These are phyloP conservation scores for Onychostoma macrolepis DNA, from an alignment of 2,113 vertebrate species.

Conservation along the genomic window DNA sequence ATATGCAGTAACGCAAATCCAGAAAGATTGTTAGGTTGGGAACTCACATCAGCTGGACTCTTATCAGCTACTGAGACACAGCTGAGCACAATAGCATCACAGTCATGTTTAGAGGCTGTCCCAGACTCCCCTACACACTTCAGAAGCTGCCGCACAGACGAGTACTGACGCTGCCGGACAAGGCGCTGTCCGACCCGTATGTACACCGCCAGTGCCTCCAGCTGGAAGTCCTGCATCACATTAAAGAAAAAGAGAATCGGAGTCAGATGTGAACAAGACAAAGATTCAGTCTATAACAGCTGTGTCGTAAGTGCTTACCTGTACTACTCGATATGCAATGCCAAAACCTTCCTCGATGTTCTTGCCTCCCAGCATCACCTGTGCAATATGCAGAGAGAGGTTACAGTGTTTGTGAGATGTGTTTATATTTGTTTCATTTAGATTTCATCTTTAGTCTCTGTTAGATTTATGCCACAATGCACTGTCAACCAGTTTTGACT, in stretches of 20 bases:
- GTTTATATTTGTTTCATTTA: not conserved
- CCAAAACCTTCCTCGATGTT: constrained; percentile 98
- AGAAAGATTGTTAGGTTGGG: not conserved
- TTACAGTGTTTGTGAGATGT: not conserved
- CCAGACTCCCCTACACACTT: constrained; percentile 96
- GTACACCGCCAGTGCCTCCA: constrained; percentile 89
- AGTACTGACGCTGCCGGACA: constrained; percentile 82
- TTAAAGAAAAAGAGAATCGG: not conserved
- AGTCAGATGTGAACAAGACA: not conserved
- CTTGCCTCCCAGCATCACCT: constrained; percentile 98
- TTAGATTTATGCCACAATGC: constrained; percentile 9
- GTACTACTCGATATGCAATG: constrained; percentile 94
- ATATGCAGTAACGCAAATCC: not conserved
- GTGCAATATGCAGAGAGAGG: not conserved
- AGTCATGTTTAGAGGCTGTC: constrained; percentile 86
- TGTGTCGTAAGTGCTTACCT: constrained; percentile 75
- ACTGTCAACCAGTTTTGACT: not conserved
- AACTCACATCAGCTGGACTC: constrained; percentile 83
- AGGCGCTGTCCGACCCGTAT: constrained; percentile 85
- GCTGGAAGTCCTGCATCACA: constrained; percentile 88
- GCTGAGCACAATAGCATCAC: constrained; percentile 89
- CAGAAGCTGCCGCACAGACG: constrained; percentile 88
- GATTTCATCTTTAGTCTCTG: not conserved
- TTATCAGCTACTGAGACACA: constrained; percentile 85
- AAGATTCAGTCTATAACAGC: not conserved